Base-by-base conservation (phyloP, 1,140 invertebrate species). In the Micrasema longulum region DNA sequence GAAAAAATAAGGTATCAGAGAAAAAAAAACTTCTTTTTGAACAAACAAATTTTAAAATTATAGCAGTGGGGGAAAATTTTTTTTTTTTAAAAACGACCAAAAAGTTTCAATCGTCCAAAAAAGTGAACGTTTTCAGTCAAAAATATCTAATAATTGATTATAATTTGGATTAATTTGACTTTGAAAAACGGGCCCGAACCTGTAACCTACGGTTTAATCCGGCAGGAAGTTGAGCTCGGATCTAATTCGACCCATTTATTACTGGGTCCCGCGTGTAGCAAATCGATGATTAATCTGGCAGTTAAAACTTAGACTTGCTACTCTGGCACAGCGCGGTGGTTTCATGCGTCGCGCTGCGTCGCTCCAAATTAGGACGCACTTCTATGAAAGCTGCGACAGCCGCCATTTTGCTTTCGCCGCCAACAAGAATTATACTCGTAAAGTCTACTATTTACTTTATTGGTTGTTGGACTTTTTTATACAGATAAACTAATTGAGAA, bases 241-340 rank as follows among this genome's bases (percentile, higher is more conserved):
- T 47, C 31, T 45, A 62, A 53, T 53, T 53, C 57, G 55, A 20
- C 67, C 50, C 55, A 69, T 69, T 70, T 64, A 70, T 63, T 41
- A 63, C 31, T 47, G 35, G 35, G 60, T 52, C 68, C 57, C 57
- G 48, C 35, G 68, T 70, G 68, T 48, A 23, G 45, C 45, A 52
- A 70, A 70, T 70, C 68, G 68, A 70, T 70, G 68, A 70, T 70
- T 63, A 64, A 70, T 70, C 57, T 52, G 43, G 18, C 45, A 6
- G 55, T 63, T 63, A 63, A 70, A 63, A 63, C 57, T 64, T 64
- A 18, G 23, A 36, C 65, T 64, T 9, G 43, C 38, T 20, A 64
- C 38, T 22, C 41, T 20, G 26, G 26, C 26, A 31, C 26, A 31
- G 26, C 26, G 26, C 2, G 45, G 62, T 18, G 55, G 14, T 60